Base-by-base conservation (phyloP, 2,888 invertebrate species). In the Poecilus cupreus region DNA sequence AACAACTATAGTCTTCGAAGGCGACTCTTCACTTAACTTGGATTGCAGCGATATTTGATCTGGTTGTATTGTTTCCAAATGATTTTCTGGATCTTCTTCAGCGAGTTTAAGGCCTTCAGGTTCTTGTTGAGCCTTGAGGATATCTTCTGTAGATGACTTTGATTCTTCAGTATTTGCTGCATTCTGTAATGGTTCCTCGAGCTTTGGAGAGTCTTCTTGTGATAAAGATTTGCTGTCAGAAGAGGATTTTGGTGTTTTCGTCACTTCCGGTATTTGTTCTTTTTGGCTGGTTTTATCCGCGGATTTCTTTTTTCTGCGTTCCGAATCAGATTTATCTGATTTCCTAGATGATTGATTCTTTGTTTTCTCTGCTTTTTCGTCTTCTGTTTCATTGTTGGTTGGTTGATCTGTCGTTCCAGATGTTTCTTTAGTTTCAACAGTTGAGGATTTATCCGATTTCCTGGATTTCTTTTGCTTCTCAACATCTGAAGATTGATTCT, bases 281-380 rank as follows among this genome's bases (percentile, higher is more conserved):
- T 49, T 82, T 51, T 78, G 64, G 16, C 20, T 83, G 77, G 84
- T 83, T 60, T 57, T 51, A 10, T 51, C 20, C 1, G 24, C 24
- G 3, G 64, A 84, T 88, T 86, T 83, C 88, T 85, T 83, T 86
- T 83, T 70, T 84, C 83, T 82, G 88, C 86, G 80, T 89, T n/a
- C n/a, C n/a, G n/a, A n/a, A 83, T 84, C 81, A 83, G 51, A 54
- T 20, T 37, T 37, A 32, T 51, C 51, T 37, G 51, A 54, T n/a
- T n/a, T n/a, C n/a, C 6, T 51, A 13, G 39, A 8, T 16, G 5
- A 16, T 51, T 51, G 8, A 8, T 8, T 10, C n/a, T n/a, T n/a
- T n/a, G n/a, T n/a, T n/a, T n/a, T n/a, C n/a, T n/a, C 18, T 60
- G 60, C n/a, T n/a, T n/a, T n/a, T n/a, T n/a, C n/a, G n/a, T 70